phyloP scores from a whole-genome alignment of 2,888 invertebrate species.

The Dolichomitus sp. region DNA sequence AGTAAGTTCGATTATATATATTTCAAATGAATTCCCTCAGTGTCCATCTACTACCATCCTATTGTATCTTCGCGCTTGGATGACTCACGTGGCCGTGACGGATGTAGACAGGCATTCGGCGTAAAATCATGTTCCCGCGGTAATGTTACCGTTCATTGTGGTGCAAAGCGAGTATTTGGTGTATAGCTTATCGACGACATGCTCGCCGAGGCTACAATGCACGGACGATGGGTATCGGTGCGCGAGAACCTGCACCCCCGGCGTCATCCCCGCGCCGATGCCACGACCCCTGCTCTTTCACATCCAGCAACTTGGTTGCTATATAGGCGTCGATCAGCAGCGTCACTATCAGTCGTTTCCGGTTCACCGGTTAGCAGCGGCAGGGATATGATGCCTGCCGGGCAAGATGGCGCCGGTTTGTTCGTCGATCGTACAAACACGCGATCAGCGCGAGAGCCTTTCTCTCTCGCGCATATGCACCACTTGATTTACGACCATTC shows the following conservation, averaged over 20 bases:
- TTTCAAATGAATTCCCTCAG: too few relatives aligned
- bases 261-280: constrained; percentile 16
- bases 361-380: constrained; percentile 79
- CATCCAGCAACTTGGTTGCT: constrained; percentile 34
- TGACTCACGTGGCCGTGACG: constrained; percentile 30
- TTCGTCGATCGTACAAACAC: constrained; percentile 47
- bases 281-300: constrained; percentile 42
- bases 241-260: constrained; percentile 50
- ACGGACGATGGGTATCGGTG: constrained; percentile 55
- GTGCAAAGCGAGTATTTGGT: not conserved
- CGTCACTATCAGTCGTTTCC: constrained; percentile 85
- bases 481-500: constrained; percentile 66
- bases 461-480: constrained; percentile 69
- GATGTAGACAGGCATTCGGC: constrained; percentile 14
- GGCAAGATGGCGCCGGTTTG: constrained; percentile 81
- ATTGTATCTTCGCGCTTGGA: too few relatives aligned
- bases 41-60: too few relatives aligned
- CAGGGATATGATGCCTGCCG: constrained; percentile 55
- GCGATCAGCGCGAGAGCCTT: constrained; percentile 32
- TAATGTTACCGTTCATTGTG: constrained; percentile 32
- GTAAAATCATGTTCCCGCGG: constrained; percentile 38
- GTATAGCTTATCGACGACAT: constrained; percentile 48
- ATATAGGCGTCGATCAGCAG: constrained; percentile 80
- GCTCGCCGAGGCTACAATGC: constrained; percentile 43
- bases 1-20: too few relatives aligned